Evolutionary conservation across 2,888 invertebrate genomes (phyloP), one percentile per base, ranked within the genome.

Genomic region (Caenorhabditis panamensis): DNA sequence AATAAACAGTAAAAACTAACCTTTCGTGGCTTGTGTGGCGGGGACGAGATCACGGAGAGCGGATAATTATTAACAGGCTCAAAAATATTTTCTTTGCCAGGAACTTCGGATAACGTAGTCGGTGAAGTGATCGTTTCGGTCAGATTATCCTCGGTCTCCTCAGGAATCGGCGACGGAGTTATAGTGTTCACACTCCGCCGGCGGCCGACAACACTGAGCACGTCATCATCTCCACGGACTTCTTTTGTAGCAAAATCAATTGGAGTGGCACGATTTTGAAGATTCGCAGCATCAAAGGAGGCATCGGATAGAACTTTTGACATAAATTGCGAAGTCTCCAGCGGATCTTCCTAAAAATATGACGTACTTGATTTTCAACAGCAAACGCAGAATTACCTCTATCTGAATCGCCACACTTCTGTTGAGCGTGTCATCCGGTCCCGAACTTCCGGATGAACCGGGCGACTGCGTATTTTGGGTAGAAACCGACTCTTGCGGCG

Each of bases 151-250:
- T 77, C 76, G n/a, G 51, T 63, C 41, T 77, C 77, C 49, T 77
- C 77, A 8, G 77, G 77, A 69, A 77, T 69, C 11, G 77, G 69
- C 20, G 69, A 77, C 0, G 77, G 69, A 11, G 77, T 68, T n/a
- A 62, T 13, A 5, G 61, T 26, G 26, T 68, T 76, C 1, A 20
- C 54, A 51, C 75, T 75, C 6, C 61, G 66, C 5, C 68, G 67
- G 11, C 68, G 76, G 31, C 54, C 37, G 20, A 62, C 44, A 4
- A 47, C 49, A 62, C 71, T 66, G 24, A 59, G 9, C 26, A 78
- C 58, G 44, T 78, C 78, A 4, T 56, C 59, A 47, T 78, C 71
- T 1, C 20, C 54, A 24, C 58, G 63, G 13, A 78, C 71, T 66
- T 78, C 78, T 59, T 53, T 28, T 0, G 78, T 78, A 16, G 47